Base-by-base conservation (phyloP, 2,113 vertebrate genomes). In the Poeciliopsis occidentalis region DNA sequence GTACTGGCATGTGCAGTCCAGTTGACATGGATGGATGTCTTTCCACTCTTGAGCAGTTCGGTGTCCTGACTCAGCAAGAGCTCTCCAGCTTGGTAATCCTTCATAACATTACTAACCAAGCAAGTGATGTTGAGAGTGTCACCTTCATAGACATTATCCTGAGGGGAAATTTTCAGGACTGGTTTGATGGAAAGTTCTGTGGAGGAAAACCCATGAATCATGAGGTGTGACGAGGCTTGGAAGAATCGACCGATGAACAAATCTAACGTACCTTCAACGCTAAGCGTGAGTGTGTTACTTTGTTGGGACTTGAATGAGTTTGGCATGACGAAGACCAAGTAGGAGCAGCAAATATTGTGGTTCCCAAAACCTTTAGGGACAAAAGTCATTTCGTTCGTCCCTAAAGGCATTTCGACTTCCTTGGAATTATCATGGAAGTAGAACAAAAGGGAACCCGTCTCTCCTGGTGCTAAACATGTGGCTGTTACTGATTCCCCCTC, bases 61-160 rank as follows among this genome's bases (percentile, higher is more conserved):
- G 0, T 24, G 6, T 87, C 90, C 15, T 88, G 90, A 37, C 31
- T 79, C 71, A 94, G 69, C 65, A 60, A 57, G 6, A 92, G 61
- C 1, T 1, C 0, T 5, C 61, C 0, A 0, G 0, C 15, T 1
- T 24, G 8, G 3, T 41, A 3, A 29, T 0, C 62, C 19, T 1
- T 4, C 2, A 2, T 1, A 4, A 3, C 0, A 19, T 6, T 27
- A 10, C 0, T 29, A 44, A 85, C 24, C 4, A 4, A 66, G 73
- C 94, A 95, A 0, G 8, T 68, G 69, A 94, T 74, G 47, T 11
- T 22, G 12, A 95, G 80, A 0, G 0, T 12, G 71, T 95, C 94
- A 54, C 94, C 94, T 75, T 95, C 94, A 4, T 82, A 92, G 64
- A 95, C 32, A 0, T 75, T 29, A 3, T 63, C 1, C 27, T n/a